phyloP scores from a whole-genome alignment of 2,113 vertebrate genomes.

The Corydoras sp. region DNA sequence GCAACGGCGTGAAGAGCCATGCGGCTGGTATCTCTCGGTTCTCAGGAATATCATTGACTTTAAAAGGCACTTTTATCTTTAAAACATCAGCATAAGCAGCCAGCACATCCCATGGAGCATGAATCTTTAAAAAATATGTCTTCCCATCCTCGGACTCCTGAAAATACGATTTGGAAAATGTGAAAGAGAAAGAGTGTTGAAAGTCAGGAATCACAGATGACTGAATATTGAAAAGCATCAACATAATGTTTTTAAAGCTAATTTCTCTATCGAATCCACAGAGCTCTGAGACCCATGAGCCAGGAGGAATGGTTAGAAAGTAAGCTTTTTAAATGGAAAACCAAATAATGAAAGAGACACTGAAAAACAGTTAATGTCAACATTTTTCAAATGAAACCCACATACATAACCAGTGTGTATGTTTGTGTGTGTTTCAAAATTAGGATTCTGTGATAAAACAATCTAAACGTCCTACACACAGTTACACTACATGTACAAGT shows the following conservation, averaged over 20 bases:
- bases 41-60: conserved; percentile 73
- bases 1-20: conserved; percentile 71
- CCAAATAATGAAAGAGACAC: too few relatives aligned
- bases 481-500: background rate
- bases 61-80: conserved; percentile 91
- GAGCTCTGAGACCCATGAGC: background rate
- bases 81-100: conserved; percentile 85
- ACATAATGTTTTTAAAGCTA: background rate
- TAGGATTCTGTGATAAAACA: too few relatives aligned
- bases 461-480: too few relatives aligned
- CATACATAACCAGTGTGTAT: too few relatives aligned
- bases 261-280: background rate
- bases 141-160: conserved; percentile 90
- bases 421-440: too few relatives aligned
- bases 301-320: too few relatives aligned
- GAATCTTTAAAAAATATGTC: conserved; percentile 91
- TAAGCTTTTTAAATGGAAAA: too few relatives aligned
- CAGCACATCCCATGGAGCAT: conserved; percentile 90
- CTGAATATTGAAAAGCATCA: background rate
- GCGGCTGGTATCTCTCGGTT: conserved; percentile 61
- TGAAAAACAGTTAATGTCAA: too few relatives aligned
- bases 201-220: background rate
- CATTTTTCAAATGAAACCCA: too few relatives aligned
- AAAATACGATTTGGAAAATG: background rate
- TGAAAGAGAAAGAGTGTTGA: background rate